Evolutionary conservation across 64 coral and sea anemone species (phyloP).

Genomic region (Porites australiensis): DNA sequence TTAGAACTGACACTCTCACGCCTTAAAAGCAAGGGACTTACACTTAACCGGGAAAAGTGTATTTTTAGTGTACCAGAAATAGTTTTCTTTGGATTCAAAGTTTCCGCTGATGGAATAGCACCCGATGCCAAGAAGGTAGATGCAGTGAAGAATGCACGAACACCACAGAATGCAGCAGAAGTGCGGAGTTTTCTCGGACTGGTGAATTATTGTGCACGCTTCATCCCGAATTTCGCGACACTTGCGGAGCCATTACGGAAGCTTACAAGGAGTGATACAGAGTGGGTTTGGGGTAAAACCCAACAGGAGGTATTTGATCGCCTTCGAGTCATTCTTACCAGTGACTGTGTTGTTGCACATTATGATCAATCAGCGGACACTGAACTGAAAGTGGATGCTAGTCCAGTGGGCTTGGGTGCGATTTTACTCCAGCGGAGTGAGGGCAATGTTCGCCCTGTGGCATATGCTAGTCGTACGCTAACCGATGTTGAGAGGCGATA

Average conservation of each 20-base stretch:
- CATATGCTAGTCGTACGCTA: constrained; percentile 43
- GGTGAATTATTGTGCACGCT: constrained; percentile 36
- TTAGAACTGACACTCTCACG: not conserved
- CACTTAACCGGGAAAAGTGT: constrained; percentile 19
- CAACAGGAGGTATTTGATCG: constrained; percentile 28
- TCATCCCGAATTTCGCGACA: constrained; percentile 31
- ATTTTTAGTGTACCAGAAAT: constrained; percentile 53
- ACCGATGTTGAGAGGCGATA: constrained; percentile 43
- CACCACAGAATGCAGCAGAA: constrained; percentile 37
- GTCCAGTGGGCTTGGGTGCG: constrained; percentile 59
- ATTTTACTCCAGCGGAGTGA: constrained; percentile 16
- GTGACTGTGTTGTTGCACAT: constrained; percentile 54
- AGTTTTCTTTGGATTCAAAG: constrained; percentile 36
- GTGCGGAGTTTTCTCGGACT: constrained; percentile 67
- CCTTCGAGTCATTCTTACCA: not conserved
- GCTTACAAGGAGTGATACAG: constrained; percentile 1
- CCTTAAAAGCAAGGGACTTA: constrained; percentile 3
- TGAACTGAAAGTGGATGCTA: constrained; percentile 62
- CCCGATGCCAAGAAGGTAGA: constrained; percentile 51
- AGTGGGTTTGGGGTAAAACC: not conserved
- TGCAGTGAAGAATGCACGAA: constrained; percentile 39
- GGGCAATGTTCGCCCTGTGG: not conserved
- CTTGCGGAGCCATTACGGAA: constrained; percentile 27
- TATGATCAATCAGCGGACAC: constrained; percentile 21
- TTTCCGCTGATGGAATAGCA: constrained; percentile 52